Conservation (phyloP, 2,797 vertebrate species). For the Anabas testudineus region DNA sequence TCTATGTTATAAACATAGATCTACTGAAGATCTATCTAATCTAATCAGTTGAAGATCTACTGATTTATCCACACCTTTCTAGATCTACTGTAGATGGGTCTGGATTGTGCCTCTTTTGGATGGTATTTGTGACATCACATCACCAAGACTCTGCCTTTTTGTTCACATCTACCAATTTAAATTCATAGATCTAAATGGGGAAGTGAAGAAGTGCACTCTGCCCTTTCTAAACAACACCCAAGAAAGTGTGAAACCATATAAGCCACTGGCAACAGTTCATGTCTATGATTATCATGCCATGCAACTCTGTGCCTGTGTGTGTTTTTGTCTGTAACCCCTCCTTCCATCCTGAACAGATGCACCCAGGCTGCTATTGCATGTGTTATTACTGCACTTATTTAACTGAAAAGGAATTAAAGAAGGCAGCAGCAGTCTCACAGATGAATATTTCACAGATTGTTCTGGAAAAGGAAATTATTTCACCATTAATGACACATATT, state of each 20-base stretch:
- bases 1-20: not conserved
- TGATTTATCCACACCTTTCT: not conserved
- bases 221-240: not conserved
- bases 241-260: not conserved
- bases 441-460: slow-evolving; percentile 7
- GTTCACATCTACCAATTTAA: not conserved
- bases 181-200: not conserved
- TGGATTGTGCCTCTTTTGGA: not conserved
- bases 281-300: not conserved
- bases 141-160: not conserved
- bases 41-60: not conserved
- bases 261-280: not conserved
- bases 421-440: not conserved
- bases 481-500: not conserved
- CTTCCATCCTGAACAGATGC: not conserved
- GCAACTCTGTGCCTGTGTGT: not conserved
- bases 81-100: not conserved
- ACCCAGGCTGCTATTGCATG: not conserved
- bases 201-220: not conserved
- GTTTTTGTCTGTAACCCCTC: slow-evolving; percentile 5
- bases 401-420: not conserved
- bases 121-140: not conserved
- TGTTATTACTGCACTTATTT: not conserved
- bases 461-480: slow-evolving; percentile 12
- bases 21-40: no score